Base-by-base conservation (phyloP, 2,888 invertebrate species). In the Ramazzottius varieornatus region DNA sequence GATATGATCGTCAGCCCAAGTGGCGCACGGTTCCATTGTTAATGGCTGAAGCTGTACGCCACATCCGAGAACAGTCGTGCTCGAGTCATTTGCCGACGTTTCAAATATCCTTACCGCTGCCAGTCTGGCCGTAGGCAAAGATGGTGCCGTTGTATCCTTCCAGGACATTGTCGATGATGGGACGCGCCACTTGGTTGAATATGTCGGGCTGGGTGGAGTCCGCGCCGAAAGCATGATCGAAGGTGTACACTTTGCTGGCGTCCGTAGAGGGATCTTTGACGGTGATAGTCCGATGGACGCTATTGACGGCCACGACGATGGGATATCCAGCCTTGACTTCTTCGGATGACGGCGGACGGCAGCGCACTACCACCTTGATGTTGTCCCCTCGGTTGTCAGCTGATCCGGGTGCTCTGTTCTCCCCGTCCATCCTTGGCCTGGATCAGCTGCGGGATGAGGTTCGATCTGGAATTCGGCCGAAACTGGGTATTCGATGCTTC, bases 121-220 rank as follows among this genome's bases (percentile, higher is more conserved):
- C 96, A 1, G 81, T 81, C 71, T 82, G 82, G 1, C 82, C 82
- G 71, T 82, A 82, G 0, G 81, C 81, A 74, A 82, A 82, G 66
- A 82, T 80, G 8, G 81, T 82, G 8, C 81, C 80, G 80, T 68
- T 46, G 70, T 67, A 65, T 33, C 76, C 78, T 69, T 80, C 86
- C 8, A 98, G 80, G 1, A 94, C 93, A 77, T 92, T 91, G 69
- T 94, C 91, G 1, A 98, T 91, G 69, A 99, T 92, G 0, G 94
- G 94, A 65, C 91, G 83, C 0, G 96, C 96, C 0, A 93, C 89
- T 73, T 90, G 85, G 70, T 94, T 87, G 79, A 98, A 98, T 65
- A 99, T 83, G 77, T 94, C 93, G 76, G 90, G 82, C 83, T 89
- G 87, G 64, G 33, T 85, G 0, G 90, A 86, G 70, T 84, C 83